Base-by-base conservation (phyloP, 1,140 invertebrate species). In the Zophobas atratus region DNA sequence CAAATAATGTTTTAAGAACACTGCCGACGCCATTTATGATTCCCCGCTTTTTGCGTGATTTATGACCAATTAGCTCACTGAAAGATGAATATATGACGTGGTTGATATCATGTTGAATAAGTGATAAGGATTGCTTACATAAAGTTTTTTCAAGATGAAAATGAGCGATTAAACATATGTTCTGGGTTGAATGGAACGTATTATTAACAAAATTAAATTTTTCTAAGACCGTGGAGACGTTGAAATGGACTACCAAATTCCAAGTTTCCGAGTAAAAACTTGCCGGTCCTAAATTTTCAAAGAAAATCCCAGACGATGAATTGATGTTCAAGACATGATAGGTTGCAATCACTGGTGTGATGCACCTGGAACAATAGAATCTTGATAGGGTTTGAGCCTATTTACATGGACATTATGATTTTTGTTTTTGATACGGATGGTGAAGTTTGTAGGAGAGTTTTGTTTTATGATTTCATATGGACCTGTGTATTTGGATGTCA, bases 1-100 rank as follows among this genome's bases (percentile, higher is more conserved):
- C 79, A 57, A 79, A 79, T 34, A 81, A 20, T 6, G 79, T 80
- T 80, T 79, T 80, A 36, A 80, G 75, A 72, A 60, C 49, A 41
- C 5, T 67, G 32, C 74, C 74, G n/a, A 67, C 41, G 2, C 36
- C 49, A 48, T 76, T 76, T 8, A 76, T 32, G 6, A 39, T n/a
- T 43, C 55, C 74, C 2, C 55, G 36, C 20, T 20, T 20, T 76
- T 76, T 76, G 46, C 20, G 20, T 8, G 4, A n/a, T 53, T n/a
- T 53, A 20, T 53, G 49, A 4, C 20, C 20, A 8, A 53, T 53
- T 53, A 53, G n/a, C 20, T 67, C 56, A 49, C n/a, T 46, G 46
- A 55, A 71, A 5, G 70, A 34, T 20, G 33, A 51, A 20, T 46
- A 71, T 34, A 51, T n/a, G 8, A 38, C 2, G 4, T 74, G 34